Evolutionary conservation across 2,113 vertebrate genomes (phyloP).

Genomic region (Lampris megalopsis): DNA sequence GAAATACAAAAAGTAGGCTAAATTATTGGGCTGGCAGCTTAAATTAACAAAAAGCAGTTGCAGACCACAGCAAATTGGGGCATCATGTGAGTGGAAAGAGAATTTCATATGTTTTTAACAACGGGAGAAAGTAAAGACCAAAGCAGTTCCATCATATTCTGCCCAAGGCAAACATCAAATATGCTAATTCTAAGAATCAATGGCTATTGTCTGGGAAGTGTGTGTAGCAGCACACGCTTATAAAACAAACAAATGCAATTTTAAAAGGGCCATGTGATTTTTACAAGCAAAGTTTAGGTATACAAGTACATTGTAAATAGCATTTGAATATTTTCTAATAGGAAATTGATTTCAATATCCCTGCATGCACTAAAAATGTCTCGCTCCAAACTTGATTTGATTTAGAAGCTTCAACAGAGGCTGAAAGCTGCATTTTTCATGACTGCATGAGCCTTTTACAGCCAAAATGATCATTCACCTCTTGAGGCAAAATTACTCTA

Average conservation of each 20-base stretch:
- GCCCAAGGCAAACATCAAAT: constrained; percentile 22
- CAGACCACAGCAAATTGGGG: constrained; percentile 69
- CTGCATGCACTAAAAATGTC: no score
- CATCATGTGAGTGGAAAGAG: constrained; percentile 61
- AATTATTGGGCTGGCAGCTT: constrained; percentile 41
- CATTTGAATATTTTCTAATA: background rate
- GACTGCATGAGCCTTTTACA: background rate
- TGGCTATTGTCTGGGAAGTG: background rate
- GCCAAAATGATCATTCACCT: background rate
- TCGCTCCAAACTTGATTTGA: no score
- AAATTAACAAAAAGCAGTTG: constrained; percentile 54
- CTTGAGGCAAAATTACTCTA: no score
- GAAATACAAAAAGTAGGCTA: constrained; percentile 43
- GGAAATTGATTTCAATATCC: background rate
- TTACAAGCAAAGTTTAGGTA: background rate
- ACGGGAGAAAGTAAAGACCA: constrained; percentile 44
- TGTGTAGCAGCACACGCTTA: background rate
- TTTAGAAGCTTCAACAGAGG: no score
- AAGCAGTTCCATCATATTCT: constrained; percentile 32
- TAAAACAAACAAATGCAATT: constrained; percentile 1
- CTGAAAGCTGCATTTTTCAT: background rate
- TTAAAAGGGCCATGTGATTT: background rate
- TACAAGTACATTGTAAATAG: background rate
- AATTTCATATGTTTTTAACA: constrained; percentile 70
- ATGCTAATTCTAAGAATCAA: background rate